Conservation (phyloP, 2,888 invertebrate genomes). For the Volucella zonaria region DNA sequence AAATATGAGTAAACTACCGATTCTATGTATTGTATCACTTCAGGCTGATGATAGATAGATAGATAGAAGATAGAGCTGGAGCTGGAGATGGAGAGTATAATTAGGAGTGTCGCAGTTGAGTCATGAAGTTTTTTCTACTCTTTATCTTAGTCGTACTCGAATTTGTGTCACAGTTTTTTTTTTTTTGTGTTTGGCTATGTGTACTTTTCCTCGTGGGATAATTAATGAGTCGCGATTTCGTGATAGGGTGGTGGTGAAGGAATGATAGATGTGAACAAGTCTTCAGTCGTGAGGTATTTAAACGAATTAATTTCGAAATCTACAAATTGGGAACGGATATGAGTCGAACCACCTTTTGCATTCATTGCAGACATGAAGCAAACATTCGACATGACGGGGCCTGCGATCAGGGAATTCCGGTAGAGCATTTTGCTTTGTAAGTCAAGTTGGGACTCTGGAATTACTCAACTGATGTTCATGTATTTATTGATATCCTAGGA, state of each 20-base stretch:
- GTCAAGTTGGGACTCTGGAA: too few species aligned
- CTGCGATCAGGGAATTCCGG: too few species aligned
- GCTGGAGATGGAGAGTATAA: neutral
- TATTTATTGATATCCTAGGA: too few species aligned
- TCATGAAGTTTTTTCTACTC: neutral
- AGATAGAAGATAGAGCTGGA: too few species aligned
- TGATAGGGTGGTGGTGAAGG: neutral
- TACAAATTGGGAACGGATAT: slow-evolving; percentile 8
- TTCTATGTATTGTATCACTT: neutral
- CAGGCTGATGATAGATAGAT: too few species aligned
- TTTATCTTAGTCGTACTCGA: neutral
- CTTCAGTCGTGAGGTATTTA: slow-evolving; percentile 13
- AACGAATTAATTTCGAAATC: neutral
- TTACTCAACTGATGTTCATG: too few species aligned
- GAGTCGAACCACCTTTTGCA: neutral
- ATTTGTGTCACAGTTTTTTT: slow-evolving; percentile 7
- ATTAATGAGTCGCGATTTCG: slow-evolving; percentile 42
- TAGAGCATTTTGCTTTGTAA: too few species aligned
- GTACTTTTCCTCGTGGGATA: slow-evolving; percentile 23
- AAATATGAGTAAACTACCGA: neutral
- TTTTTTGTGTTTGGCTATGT: neutral
- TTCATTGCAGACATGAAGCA: neutral
- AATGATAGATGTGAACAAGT: slow-evolving; percentile 2
- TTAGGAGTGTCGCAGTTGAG: slow-evolving; percentile 43
- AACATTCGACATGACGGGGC: too few species aligned